These are phyloP conservation scores for Dendrolimus kikuchii DNA, from an alignment of 1,140 invertebrate genomes.

Conservation along the genomic window DNA sequence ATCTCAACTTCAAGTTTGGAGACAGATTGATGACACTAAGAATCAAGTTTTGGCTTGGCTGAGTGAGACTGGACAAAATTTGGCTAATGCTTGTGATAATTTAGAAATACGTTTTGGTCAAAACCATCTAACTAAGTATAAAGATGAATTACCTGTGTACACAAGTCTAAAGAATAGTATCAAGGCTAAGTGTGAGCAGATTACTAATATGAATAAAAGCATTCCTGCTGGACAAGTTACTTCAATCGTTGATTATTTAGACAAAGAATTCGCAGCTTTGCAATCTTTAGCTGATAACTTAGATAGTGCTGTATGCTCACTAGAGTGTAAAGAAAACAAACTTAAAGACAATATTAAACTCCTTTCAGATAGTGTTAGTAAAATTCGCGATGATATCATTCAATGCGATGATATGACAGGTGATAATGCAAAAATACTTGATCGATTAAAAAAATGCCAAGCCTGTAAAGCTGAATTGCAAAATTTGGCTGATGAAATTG, in stretches of 20 bases:
- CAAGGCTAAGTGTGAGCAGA: conserved; percentile 83
- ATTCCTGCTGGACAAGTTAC: conserved; percentile 79
- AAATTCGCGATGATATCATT: conserved; percentile 87
- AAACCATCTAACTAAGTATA: conserved; percentile 85
- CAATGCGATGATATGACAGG: conserved; percentile 94
- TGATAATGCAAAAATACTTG: conserved; percentile 86
- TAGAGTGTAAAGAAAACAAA: conserved; percentile 82
- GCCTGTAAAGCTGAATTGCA: conserved; percentile 80
- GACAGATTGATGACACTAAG: conserved; percentile 90
- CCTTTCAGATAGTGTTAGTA: conserved; percentile 78
- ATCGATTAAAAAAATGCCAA: conserved; percentile 82
- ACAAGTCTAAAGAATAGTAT: conserved; percentile 83
- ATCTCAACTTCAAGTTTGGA: conserved; percentile 92
- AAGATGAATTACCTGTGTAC: conserved; percentile 87
- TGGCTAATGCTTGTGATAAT: conserved; percentile 83
- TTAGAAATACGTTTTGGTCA: conserved; percentile 87
- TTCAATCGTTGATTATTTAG: conserved; percentile 79
- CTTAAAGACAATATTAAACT: conserved; percentile 82
- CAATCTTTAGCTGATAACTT: conserved; percentile 83
- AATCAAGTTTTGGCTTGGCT: conserved; percentile 89
- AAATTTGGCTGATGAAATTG: conserved; percentile 76
- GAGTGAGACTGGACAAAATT: conserved; percentile 81
- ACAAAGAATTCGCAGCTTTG: conserved; percentile 85
- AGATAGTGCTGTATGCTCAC: conserved; percentile 78
- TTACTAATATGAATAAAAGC: conserved; percentile 85